phyloP scores from a whole-genome alignment of 92 coral and sea anemone species.

The Scolanthus callimorphus region DNA sequence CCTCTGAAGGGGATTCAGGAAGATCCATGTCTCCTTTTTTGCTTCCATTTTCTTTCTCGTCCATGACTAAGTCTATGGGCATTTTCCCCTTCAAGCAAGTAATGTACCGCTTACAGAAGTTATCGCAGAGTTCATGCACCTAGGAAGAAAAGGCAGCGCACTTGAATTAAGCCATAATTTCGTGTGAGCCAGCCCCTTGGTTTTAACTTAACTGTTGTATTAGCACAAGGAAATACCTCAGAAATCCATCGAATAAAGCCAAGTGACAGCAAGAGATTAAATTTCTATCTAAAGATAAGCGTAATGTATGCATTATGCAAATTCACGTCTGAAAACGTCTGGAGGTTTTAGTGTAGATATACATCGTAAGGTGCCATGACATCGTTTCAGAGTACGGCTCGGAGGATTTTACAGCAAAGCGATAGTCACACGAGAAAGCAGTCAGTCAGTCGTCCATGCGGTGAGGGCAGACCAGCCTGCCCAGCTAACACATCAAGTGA shows the following conservation, averaged over 20 bases:
- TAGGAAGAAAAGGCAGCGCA: slow-evolving; percentile 37
- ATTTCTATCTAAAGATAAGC: slow-evolving; percentile 90
- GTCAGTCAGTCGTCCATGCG: not conserved
- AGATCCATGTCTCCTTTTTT: slow-evolving; percentile 88
- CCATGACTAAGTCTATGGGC: slow-evolving; percentile 99
- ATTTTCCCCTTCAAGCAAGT: slow-evolving; percentile 99
- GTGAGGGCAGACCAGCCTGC: not conserved
- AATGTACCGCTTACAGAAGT: slow-evolving; percentile 99
- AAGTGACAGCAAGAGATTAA: slow-evolving; percentile 93
- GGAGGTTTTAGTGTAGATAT: slow-evolving; percentile 68
- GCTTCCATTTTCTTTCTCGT: slow-evolving; percentile 94
- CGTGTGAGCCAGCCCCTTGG: slow-evolving; percentile 22
- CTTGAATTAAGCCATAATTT: slow-evolving; percentile 23
- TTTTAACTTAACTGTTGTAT: slow-evolving; percentile 63
- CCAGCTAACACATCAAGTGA: slow-evolving; percentile 2
- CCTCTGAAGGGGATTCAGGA: slow-evolving; percentile 75
- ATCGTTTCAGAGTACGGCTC: not conserved
- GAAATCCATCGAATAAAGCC: slow-evolving; percentile 89
- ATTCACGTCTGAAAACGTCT: slow-evolving; percentile 86
- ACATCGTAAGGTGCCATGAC: slow-evolving; percentile 39
- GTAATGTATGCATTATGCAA: slow-evolving; percentile 97
- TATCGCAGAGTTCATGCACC: slow-evolving; percentile 99
- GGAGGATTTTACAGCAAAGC: too few species aligned
- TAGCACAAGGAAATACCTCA: slow-evolving; percentile 83
- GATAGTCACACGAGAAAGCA: too few species aligned